Percentiles rank a stretch among this genome's conserved stretches.
These are phyloP conservation scores for Percina caprodes DNA, from an alignment of 2,113 vertebrate genomes.

Conservation along the genomic window DNA sequence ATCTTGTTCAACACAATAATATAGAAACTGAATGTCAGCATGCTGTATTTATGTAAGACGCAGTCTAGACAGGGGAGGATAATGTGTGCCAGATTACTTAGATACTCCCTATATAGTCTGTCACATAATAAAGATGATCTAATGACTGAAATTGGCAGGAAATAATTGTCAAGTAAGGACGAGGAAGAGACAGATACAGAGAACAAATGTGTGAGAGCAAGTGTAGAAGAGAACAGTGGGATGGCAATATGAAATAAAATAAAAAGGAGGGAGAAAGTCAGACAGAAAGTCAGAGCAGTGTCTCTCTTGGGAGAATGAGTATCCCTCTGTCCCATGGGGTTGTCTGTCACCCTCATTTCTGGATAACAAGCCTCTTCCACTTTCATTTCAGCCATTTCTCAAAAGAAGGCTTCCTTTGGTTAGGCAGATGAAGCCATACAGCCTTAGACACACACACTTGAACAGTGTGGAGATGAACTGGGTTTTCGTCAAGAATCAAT, in stretches of 20 bases:
- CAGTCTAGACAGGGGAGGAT: background rate
- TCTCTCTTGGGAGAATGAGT: conserved; percentile 41
- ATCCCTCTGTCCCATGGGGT: conserved; percentile 45
- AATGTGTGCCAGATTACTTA: background rate
- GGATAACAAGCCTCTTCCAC: conserved; percentile 48
- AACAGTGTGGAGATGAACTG: background rate
- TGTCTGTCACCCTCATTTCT: conserved; percentile 43
- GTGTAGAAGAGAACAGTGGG: conserved; percentile 8
- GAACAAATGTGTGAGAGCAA: conserved; percentile 19
- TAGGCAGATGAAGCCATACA: conserved; percentile 22
- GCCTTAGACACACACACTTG: conserved; percentile 10
- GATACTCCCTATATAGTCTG: background rate
- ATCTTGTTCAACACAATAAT: background rate
- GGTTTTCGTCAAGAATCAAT: conserved; percentile 14
- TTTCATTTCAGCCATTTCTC: conserved; percentile 34
- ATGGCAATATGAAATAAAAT: background rate
- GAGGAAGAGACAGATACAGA: background rate
- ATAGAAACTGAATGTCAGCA: background rate
- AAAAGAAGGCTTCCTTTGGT: background rate
- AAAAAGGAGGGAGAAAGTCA: conserved; percentile 16
- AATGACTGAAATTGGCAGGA: conserved; percentile 21
- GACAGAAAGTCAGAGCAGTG: background rate
- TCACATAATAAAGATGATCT: conserved; percentile 14
- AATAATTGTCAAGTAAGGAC: conserved; percentile 3
- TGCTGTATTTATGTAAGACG: background rate